A percentile compares a stretch with the other conserved stretches of the same genome.
Conservation (phyloP, 1,140 invertebrate genomes). For the Trichogramma pretiosum region DNA sequence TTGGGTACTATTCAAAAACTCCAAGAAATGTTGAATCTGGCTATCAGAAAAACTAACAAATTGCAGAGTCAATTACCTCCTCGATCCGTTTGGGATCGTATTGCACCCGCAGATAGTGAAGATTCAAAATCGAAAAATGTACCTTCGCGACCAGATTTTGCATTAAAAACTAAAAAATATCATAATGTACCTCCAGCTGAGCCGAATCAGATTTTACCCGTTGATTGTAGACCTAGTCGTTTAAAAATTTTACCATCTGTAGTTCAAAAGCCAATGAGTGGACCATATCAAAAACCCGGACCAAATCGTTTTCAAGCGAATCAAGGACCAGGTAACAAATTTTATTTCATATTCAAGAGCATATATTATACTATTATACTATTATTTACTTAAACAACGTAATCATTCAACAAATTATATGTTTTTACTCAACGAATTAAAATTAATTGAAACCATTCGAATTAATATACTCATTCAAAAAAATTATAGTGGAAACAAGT, state of each 20-base stretch:
- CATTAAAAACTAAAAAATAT: slow-evolving; percentile 25
- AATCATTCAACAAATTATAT: too few species aligned
- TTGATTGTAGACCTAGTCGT: slow-evolving; percentile 6
- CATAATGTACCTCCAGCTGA: slow-evolving; percentile 24
- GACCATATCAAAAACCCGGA: slow-evolving; percentile 10
- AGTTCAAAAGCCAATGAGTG: slow-evolving; percentile 4
- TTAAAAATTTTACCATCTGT: slow-evolving; percentile 9
- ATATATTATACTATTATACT: too few species aligned
- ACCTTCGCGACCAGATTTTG: too few species aligned
- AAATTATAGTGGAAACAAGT: too few species aligned
- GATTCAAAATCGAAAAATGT: slow-evolving; percentile 11
- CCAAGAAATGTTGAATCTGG: slow-evolving; percentile 37
- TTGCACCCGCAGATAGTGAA: slow-evolving; percentile 26
- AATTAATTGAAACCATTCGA: too few species aligned
- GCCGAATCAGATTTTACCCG: slow-evolving; percentile 22
- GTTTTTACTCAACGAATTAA: too few species aligned
- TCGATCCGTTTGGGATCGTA: slow-evolving; percentile 41
- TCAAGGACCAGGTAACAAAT: slow-evolving; percentile 9
- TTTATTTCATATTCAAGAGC: background rate
- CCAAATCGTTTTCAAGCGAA: slow-evolving; percentile 11
- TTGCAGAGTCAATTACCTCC: slow-evolving; percentile 37
- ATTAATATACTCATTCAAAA: too few species aligned
- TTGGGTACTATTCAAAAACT: slow-evolving; percentile 36
- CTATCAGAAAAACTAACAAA: slow-evolving; percentile 38
- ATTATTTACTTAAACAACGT: too few species aligned